Conservation (phyloP, 2,113 vertebrate genomes). For the Camarhynchus parvulus region DNA sequence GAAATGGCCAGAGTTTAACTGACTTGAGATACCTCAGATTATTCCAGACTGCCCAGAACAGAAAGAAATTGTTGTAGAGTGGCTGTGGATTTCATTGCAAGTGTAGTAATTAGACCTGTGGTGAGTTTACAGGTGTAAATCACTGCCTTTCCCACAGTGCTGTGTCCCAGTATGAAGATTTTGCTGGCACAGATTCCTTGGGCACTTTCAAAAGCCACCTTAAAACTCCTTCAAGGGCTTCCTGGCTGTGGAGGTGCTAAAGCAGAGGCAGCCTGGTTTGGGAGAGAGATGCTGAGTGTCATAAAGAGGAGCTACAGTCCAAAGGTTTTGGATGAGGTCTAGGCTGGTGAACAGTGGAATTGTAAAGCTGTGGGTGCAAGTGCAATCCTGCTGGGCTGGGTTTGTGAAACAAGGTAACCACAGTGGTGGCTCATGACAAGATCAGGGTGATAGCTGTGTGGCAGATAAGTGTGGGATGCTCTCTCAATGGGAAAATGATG, state of each 20-base stretch:
- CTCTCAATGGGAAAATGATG: neutral
- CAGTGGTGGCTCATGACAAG: neutral
- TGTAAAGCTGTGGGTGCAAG: neutral
- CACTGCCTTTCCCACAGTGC: neutral
- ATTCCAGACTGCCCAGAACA: neutral
- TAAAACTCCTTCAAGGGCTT: neutral
- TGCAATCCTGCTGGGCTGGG: neutral
- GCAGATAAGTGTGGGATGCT: neutral
- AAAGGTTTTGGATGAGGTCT: neutral
- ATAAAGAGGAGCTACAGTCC: neutral
- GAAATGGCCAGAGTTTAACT: neutral
- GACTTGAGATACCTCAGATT: neutral
- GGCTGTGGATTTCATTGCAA: neutral
- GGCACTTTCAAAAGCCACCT: neutral
- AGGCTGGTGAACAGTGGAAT: neutral
- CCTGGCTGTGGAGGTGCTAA: neutral
- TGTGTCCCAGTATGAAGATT: neutral
- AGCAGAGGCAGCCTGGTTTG: neutral
- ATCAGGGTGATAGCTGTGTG: fast-evolving
- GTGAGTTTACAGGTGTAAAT: neutral
- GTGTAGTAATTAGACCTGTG: neutral
- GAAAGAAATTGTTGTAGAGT: neutral
- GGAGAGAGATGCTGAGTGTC: neutral
- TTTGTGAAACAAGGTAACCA: neutral
- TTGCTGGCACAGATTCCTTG: neutral